phyloP scores from a whole-genome alignment of 2,888 invertebrate species.

The Dryocosmus kuriphilus region DNA sequence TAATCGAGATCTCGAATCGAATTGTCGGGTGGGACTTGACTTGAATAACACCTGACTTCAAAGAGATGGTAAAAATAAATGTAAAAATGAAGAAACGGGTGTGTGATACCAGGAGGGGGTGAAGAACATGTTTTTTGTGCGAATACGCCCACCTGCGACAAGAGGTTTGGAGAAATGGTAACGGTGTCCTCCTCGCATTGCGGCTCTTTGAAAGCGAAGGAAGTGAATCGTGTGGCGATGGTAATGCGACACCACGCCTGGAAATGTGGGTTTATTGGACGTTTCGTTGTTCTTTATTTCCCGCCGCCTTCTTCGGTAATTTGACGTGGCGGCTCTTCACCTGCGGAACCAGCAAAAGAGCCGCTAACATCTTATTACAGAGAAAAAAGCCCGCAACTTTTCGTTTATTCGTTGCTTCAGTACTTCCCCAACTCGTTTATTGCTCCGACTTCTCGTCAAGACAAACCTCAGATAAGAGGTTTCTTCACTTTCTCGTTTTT shows the following conservation, averaged over 20 bases:
- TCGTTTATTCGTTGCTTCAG: conserved; percentile 1
- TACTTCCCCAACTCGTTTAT: conserved; percentile 7
- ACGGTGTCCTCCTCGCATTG: background rate
- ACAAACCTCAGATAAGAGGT: background rate
- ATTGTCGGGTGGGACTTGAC: background rate
- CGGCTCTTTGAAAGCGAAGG: conserved; percentile 12
- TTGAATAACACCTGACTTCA: background rate
- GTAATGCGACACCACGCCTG: conserved; percentile 48
- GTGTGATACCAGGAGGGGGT: conserved; percentile 3
- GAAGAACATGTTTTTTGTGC: conserved; percentile 11
- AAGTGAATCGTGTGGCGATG: conserved; percentile 39
- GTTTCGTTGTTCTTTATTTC: conserved; percentile 37
- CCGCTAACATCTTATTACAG: conserved; percentile 10
- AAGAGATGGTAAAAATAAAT: background rate
- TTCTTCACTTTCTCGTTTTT: background rate
- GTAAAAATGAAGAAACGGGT: conserved; percentile 15
- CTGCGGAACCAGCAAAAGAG: conserved; percentile 16
- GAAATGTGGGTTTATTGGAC: conserved; percentile 47
- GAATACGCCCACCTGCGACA: conserved; percentile 25
- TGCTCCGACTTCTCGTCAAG: background rate
- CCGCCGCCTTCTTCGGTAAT: conserved; percentile 36
- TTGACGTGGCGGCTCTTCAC: conserved; percentile 26
- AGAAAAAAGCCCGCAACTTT: background rate
- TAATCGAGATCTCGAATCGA: conserved; percentile 23
- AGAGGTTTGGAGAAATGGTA: background rate